Percentiles rank a stretch among this genome's conserved stretches.
These are phyloP conservation scores for Sorex fumeus DNA, from an alignment of 2,113 vertebrate genomes.

Conservation along the genomic window DNA sequence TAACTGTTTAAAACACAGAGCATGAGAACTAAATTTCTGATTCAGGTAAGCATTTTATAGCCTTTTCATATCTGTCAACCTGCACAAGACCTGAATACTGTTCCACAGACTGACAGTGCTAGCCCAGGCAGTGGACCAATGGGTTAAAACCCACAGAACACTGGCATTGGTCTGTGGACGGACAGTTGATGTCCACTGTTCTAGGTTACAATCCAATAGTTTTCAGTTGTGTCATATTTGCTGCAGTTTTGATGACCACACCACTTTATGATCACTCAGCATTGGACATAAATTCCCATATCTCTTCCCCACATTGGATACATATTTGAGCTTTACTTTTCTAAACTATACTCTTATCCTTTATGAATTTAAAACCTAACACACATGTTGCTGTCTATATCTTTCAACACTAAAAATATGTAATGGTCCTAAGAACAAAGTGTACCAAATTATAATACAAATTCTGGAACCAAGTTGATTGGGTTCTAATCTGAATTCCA, in stretches of 20 bases:
- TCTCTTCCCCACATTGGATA: background rate
- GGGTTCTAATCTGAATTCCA: background rate
- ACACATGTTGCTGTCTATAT: no score
- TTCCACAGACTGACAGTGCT: no score
- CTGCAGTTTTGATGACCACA: background rate
- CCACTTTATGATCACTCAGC: background rate
- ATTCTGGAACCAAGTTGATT: background rate
- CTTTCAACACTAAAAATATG: background rate
- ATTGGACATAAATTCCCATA: background rate
- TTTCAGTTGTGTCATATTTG: fast-evolving
- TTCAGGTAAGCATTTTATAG: background rate
- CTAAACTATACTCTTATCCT: background rate
- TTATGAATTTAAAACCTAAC: background rate
- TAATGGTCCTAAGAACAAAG: background rate
- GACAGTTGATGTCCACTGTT: no score
- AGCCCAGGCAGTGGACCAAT: no score
- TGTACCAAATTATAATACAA: background rate
- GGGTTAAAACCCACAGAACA: no score
- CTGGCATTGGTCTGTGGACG: no score
- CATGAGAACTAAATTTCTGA: background rate
- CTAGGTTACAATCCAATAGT: background rate
- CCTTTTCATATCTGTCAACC: no score
- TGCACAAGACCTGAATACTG: no score
- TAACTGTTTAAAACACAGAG: background rate
- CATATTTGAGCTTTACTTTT: background rate